Evolutionary conservation across 2,113 vertebrate species (phyloP).

Genomic region (Pelecanus crispus): DNA sequence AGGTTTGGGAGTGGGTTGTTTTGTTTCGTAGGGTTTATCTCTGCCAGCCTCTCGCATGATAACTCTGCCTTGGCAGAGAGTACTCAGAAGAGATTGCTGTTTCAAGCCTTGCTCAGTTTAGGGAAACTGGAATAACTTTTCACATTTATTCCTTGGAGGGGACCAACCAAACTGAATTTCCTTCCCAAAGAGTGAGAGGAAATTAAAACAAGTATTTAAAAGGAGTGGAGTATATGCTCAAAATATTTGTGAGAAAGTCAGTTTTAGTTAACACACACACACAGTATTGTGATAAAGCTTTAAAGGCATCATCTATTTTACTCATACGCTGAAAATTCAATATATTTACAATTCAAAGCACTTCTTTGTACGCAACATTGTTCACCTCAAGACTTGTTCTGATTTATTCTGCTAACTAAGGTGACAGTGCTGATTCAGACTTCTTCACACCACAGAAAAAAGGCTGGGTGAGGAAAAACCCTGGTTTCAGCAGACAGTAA

Average conservation of each 20-base stretch:
- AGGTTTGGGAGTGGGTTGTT: background rate
- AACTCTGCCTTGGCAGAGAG: slow-evolving; percentile 79
- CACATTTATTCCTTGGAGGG: slow-evolving; percentile 71
- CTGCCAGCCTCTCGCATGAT: background rate
- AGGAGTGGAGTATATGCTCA: background rate
- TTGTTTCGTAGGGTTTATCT: background rate
- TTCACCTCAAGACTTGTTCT: background rate
- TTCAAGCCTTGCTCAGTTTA: slow-evolving; percentile 81
- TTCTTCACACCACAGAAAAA: background rate
- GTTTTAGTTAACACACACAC: background rate
- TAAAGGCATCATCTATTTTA: background rate
- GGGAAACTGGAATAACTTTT: slow-evolving; percentile 81
- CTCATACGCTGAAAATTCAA: background rate
- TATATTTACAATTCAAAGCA: background rate
- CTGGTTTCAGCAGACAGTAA: background rate
- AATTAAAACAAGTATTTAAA: slow-evolving; percentile 23
- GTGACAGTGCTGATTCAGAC: background rate
- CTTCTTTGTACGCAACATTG: background rate
- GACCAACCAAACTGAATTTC: slow-evolving; percentile 72
- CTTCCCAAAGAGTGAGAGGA: slow-evolving; percentile 24
- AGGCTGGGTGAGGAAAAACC: background rate
- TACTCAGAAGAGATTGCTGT: slow-evolving; percentile 88
- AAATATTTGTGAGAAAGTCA: background rate
- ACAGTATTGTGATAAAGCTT: background rate
- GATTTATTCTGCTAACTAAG: background rate